phyloP scores from a whole-genome alignment of 2,113 vertebrate species.

The Corythoichthys haematopterus region DNA sequence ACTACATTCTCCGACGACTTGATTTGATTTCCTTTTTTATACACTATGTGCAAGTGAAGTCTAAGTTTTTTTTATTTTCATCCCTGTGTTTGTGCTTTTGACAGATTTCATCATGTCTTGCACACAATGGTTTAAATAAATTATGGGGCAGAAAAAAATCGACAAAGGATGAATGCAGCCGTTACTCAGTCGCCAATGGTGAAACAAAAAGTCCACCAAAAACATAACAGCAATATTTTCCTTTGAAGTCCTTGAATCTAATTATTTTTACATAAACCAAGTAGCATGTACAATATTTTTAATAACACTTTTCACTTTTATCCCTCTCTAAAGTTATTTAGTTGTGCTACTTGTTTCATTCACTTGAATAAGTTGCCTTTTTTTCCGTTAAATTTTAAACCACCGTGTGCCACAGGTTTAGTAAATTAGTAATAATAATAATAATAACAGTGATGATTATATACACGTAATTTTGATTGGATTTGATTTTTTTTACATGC shows the following conservation, averaged over 20 bases:
- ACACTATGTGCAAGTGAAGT: slow-evolving; percentile 13
- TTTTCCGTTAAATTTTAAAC: too few relatives aligned
- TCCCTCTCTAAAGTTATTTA: too few relatives aligned
- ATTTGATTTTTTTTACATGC: too few relatives aligned
- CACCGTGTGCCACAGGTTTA: too few relatives aligned
- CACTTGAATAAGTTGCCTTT: too few relatives aligned
- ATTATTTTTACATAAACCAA: background rate
- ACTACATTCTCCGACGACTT: background rate
- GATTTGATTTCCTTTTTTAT: background rate
- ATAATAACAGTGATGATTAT: too few relatives aligned
- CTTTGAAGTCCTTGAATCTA: background rate
- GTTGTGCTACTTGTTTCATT: too few relatives aligned
- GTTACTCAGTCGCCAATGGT: slow-evolving; percentile 7
- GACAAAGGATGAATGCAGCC: slow-evolving; percentile 21
- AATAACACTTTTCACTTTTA: too few relatives aligned
- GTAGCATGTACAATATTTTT: too few relatives aligned
- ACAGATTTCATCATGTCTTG: slow-evolving; percentile 40
- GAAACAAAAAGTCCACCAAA: slow-evolving; percentile 11
- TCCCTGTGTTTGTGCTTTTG: slow-evolving; percentile 37
- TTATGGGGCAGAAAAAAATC: slow-evolving; percentile 40
- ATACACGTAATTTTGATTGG: too few relatives aligned
- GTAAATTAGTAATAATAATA: too few relatives aligned
- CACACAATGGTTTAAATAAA: slow-evolving; percentile 27
- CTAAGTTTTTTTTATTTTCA: slow-evolving; percentile 26
- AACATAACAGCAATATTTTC: background rate